A percentile compares a stretch with the other conserved stretches of the same genome.
These are phyloP conservation scores for Torymus aiolomorphi DNA, from an alignment of 2,888 invertebrate species.

Conservation along the genomic window DNA sequence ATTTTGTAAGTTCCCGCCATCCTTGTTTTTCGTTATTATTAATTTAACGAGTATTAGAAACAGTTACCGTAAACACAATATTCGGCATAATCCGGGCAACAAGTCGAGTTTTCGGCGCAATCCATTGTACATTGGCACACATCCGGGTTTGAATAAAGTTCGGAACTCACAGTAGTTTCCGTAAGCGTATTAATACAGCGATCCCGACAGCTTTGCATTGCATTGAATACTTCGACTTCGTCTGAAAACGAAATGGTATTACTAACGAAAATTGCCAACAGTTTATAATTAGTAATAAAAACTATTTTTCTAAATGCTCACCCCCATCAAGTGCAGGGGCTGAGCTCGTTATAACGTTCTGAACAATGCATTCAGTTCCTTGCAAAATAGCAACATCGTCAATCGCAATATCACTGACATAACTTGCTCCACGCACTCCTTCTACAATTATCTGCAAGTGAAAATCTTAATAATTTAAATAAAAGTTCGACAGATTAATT, in stretches of 20 bases:
- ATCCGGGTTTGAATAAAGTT: constrained; percentile 60
- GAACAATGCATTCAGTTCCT: constrained; percentile 77
- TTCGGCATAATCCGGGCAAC: constrained; percentile 83
- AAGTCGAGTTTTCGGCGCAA: constrained; percentile 78
- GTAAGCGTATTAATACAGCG: constrained; percentile 65
- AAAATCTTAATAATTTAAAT: not conserved
- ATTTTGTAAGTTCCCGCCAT: not conserved
- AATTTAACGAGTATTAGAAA: not conserved
- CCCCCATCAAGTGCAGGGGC: constrained; percentile 59
- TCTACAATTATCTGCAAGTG: constrained; percentile 84
- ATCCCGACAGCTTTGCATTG: constrained; percentile 69
- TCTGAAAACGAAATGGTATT: constrained; percentile 60
- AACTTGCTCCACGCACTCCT: constrained; percentile 82
- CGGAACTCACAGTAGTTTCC: constrained; percentile 46
- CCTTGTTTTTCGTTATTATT: not conserved
- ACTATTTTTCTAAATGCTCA: constrained; percentile 50
- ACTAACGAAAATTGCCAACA: not conserved
- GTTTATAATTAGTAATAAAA: not conserved
- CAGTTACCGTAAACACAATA: constrained; percentile 77
- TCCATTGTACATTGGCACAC: constrained; percentile 80
- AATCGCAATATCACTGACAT: constrained; percentile 87
- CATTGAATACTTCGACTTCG: constrained; percentile 71
- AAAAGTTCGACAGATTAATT: too few species aligned
- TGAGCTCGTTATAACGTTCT: constrained; percentile 50
- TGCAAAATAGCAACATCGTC: constrained; percentile 85